These are phyloP conservation scores for Pachyrhynchus sulphureomaculatus DNA, from an alignment of 1,140 invertebrate species.

Conservation along the genomic window DNA sequence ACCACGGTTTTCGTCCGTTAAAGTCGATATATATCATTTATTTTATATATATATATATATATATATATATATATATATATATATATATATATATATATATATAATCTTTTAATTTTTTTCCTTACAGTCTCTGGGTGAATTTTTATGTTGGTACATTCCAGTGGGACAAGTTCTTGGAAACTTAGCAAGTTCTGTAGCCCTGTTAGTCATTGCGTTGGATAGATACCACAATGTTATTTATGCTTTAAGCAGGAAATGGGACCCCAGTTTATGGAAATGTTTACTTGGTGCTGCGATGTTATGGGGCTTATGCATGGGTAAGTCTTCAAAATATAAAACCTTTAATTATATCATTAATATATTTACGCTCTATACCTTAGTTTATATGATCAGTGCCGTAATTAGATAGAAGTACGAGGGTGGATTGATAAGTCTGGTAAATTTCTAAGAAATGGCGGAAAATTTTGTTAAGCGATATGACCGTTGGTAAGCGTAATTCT, in stretches of 20 bases:
- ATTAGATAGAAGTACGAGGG: too few species aligned
- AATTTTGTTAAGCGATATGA: too few species aligned
- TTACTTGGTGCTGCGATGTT: slow-evolving; percentile 42
- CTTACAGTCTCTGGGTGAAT: slow-evolving; percentile 46
- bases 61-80: slow-evolving; percentile 2
- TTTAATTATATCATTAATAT: too few species aligned
- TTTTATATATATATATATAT: background rate
- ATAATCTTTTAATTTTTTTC: background rate
- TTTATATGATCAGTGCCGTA: too few species aligned
- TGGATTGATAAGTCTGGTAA: too few species aligned
- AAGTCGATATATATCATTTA: background rate
- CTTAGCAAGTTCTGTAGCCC: slow-evolving; percentile 54
- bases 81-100: background rate
- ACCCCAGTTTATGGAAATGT: slow-evolving; percentile 46
- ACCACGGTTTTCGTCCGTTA: too few species aligned
- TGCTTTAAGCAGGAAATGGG: slow-evolving; percentile 49
- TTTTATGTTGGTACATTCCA: slow-evolving; percentile 55
- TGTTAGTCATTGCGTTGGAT: slow-evolving; percentile 58
- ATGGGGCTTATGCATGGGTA: slow-evolving; percentile 47
- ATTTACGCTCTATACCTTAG: too few species aligned
- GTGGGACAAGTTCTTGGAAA: slow-evolving; percentile 55
- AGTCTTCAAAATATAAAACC: too few species aligned
- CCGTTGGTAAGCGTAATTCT: too few species aligned
- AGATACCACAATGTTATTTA: slow-evolving; percentile 54
- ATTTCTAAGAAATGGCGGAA: too few species aligned